phyloP scores from a whole-genome alignment of 2,113 vertebrate species.

The Lepisosteus osseus region DNA sequence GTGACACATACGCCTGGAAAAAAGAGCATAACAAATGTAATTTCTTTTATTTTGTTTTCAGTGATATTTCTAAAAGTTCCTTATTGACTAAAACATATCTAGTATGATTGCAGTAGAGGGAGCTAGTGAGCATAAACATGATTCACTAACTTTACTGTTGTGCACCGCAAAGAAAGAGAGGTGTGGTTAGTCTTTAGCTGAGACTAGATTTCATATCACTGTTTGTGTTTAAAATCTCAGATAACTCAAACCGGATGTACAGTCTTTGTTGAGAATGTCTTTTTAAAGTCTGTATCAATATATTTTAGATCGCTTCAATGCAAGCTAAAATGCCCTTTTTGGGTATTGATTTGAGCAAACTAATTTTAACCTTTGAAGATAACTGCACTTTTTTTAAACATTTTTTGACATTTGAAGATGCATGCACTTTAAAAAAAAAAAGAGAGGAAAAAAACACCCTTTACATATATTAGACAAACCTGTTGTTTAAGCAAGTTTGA shows the following conservation, averaged over 20 bases:
- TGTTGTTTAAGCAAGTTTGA: slow-evolving; percentile 30
- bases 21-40: too few relatives aligned
- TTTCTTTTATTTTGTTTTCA: too few relatives aligned
- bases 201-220: neutral
- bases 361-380: too few relatives aligned
- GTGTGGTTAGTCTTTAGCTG: slow-evolving; percentile 7
- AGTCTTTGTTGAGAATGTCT: neutral
- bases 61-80: too few relatives aligned
- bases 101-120: slow-evolving; percentile 14
- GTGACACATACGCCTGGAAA: too few relatives aligned
- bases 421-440: too few relatives aligned
- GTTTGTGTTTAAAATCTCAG: slow-evolving; percentile 15
- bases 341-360: too few relatives aligned
- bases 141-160: neutral
- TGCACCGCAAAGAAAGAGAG: neutral
- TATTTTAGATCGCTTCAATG: neutral
- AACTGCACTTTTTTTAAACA: too few relatives aligned
- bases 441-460: neutral
- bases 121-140: neutral
- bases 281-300: neutral
- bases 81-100: neutral
- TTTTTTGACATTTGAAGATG: too few relatives aligned
- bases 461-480: neutral
- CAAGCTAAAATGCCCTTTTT: too few relatives aligned
- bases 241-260: neutral